Evolutionary conservation across 2,113 vertebrate species (phyloP).

Genomic region (Martes martes): DNA sequence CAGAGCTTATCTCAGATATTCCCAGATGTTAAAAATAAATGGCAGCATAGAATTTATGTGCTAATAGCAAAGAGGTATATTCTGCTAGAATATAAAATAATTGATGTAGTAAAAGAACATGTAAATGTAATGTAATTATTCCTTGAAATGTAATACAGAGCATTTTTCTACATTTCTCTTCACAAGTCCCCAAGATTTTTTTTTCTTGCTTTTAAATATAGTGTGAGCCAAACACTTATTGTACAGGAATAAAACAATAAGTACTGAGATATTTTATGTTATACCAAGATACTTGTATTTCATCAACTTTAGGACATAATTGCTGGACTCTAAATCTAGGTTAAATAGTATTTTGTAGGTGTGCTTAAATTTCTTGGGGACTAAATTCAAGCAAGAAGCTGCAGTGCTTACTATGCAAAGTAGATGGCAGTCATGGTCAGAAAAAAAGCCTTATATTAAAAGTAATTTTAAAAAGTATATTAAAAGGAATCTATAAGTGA

Average conservation of each 20-base stretch:
- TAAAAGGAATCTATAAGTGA: background rate
- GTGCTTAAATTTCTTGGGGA: background rate
- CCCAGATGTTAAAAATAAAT: background rate
- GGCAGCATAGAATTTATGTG: background rate
- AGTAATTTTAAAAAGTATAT: background rate
- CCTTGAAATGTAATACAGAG: background rate
- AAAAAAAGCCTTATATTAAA: background rate
- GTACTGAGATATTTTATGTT: background rate
- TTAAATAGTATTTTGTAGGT: background rate
- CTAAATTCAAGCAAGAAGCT: slow-evolving; percentile 10
- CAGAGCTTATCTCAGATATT: background rate
- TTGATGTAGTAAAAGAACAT: background rate
- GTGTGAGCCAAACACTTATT: background rate
- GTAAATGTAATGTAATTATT: background rate
- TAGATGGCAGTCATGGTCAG: background rate
- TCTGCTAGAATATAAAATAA: background rate
- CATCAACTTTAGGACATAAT: background rate
- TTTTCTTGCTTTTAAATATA: background rate
- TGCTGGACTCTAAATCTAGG: background rate
- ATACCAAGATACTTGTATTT: background rate
- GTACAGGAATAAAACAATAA: background rate
- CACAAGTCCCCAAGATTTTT: background rate
- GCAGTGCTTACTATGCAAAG: background rate
- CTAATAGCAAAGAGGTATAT: background rate
- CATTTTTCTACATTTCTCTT: background rate